These are phyloP conservation scores for Cololabis saira DNA, from an alignment of 2,113 vertebrate species.

Conservation along the genomic window DNA sequence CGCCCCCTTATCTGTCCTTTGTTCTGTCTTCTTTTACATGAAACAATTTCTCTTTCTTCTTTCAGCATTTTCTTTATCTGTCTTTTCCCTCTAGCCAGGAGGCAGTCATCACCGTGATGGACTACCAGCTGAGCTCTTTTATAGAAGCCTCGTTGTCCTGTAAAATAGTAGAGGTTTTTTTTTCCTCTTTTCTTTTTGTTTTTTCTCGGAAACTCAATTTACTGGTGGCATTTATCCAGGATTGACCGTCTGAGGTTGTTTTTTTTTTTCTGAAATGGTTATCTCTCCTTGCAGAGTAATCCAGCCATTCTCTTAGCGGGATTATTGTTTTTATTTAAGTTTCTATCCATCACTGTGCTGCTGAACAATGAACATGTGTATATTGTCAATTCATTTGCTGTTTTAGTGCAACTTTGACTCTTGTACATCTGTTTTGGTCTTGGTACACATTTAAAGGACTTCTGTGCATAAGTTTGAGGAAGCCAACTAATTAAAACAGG, in stretches of 20 bases:
- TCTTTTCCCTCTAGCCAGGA: constrained; percentile 44
- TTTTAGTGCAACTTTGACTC: constrained; percentile 13
- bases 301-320: constrained; percentile 60
- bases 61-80: constrained; percentile 35
- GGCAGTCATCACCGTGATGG: constrained; percentile 60
- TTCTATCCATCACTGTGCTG: constrained; percentile 5
- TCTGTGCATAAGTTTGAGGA: constrained; percentile 37
- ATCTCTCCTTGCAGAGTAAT: constrained; percentile 63
- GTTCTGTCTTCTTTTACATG: constrained; percentile 8
- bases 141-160: constrained; percentile 71
- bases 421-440: constrained; percentile 3
- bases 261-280: constrained; percentile 53
- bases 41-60: constrained; percentile 2
- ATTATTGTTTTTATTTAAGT: constrained; percentile 39
- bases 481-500: constrained; percentile 66
- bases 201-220: constrained; percentile 69
- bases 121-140: constrained; percentile 63
- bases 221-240: constrained; percentile 77
- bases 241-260: constrained; percentile 75
- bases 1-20: background rate
- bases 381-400: constrained; percentile 20
- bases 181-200: constrained; percentile 11
- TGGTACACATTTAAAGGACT: constrained; percentile 4
- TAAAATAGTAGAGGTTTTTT: constrained; percentile 51
- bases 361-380: constrained; percentile 35